Percentiles rank a stretch among this genome's conserved stretches.
These are phyloP conservation scores for Spheniscus mendiculus DNA, from an alignment of 2,113 vertebrate species.

Conservation along the genomic window DNA sequence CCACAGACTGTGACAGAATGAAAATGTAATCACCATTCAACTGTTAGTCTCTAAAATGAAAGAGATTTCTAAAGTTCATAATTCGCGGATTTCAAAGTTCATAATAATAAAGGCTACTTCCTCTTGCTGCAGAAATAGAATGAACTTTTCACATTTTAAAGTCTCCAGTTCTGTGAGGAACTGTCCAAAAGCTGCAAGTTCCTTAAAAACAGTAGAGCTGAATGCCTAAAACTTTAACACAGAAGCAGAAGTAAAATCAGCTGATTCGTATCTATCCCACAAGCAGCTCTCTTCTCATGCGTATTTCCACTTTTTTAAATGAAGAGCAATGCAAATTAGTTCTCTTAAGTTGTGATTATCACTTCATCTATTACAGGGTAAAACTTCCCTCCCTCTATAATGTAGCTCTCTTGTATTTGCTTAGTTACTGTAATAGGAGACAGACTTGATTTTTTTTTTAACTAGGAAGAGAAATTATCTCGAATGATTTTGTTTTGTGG, in stretches of 20 bases:
- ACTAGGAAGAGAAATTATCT: not conserved
- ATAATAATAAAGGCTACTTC: not conserved
- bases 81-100: not conserved
- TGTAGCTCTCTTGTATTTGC: not conserved
- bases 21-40: not conserved
- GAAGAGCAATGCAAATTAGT: not conserved
- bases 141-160: not conserved
- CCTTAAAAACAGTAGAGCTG: not conserved
- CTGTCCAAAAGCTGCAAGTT: not conserved
- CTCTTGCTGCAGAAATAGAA: not conserved
- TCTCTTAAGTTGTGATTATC: not conserved
- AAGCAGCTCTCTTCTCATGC: not conserved
- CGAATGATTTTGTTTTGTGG: not conserved
- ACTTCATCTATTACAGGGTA: not conserved
- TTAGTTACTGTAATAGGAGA: not conserved
- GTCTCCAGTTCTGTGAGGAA: not conserved
- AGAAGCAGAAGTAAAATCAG: constrained; percentile 38
- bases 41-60: not conserved
- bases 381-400: not conserved
- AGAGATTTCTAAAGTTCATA: not conserved
- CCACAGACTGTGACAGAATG: not conserved
- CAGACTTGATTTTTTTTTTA: not conserved
- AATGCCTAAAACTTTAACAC: not conserved
- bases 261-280: not conserved
- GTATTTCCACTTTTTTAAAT: constrained; percentile 17